Conservation (phyloP, 2,797 vertebrate genomes). For the Naso thynnoides region DNA sequence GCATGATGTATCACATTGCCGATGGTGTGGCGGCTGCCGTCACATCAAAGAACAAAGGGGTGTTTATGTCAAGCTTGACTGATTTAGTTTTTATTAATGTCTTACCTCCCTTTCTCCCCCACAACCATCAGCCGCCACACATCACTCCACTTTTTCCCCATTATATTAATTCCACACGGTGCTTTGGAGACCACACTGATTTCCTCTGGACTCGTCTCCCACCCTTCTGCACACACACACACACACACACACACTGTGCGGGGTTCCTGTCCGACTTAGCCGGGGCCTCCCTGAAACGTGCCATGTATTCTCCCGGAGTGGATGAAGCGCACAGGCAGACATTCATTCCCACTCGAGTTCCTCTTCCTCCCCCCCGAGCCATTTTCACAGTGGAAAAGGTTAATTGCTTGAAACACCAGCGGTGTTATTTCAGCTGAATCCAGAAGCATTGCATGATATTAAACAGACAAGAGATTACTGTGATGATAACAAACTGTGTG, state of each 20-base stretch:
- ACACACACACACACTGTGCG: constrained; percentile 16
- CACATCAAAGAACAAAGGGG: constrained; percentile 84
- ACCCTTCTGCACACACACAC: constrained; percentile 41
- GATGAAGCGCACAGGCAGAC: constrained; percentile 55
- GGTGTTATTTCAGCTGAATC: constrained; percentile 80
- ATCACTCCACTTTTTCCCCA: constrained; percentile 46
- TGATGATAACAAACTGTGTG: constrained; percentile 66
- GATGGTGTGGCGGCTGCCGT: constrained; percentile 69
- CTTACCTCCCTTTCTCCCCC: constrained; percentile 59
- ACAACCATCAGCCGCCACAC: constrained; percentile 43
- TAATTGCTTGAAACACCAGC: constrained; percentile 81
- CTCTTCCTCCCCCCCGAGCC: constrained; percentile 49
- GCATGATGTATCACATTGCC: constrained; percentile 68
- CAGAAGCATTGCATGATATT: constrained; percentile 76
- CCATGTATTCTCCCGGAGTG: constrained; percentile 59
- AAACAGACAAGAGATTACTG: constrained; percentile 69
- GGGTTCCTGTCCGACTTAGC: constrained; percentile 31
- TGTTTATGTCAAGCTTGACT: constrained; percentile 84
- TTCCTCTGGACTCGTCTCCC: constrained; percentile 62
- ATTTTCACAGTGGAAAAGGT: constrained; percentile 80
- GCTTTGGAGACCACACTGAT: constrained; percentile 59
- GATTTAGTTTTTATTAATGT: constrained; percentile 85
- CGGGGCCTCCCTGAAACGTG: constrained; percentile 69
- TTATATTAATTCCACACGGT: constrained; percentile 55
- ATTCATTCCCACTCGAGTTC: constrained; percentile 62